These are phyloP conservation scores for Datnioides undecimradiatus DNA, from an alignment of 2,113 vertebrate genomes.

Conservation along the genomic window DNA sequence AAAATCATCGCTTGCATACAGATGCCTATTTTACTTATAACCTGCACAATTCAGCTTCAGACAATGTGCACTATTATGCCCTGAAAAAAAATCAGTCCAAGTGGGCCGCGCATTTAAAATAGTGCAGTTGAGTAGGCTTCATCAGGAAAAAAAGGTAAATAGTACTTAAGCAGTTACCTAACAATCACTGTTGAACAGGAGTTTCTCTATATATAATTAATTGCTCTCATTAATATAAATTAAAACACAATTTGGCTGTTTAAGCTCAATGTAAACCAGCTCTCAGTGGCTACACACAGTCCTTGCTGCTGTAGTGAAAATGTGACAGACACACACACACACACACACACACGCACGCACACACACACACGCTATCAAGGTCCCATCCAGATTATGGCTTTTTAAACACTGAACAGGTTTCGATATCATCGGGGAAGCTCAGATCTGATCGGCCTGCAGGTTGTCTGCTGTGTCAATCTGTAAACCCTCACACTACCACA, in stretches of 20 bases:
- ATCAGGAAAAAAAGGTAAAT: constrained; percentile 9
- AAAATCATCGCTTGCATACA: not conserved
- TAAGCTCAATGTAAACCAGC: not conserved
- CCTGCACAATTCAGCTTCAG: not conserved
- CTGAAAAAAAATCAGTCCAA: not conserved
- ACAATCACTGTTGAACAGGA: constrained; percentile 3
- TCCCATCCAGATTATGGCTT: constrained; percentile 30
- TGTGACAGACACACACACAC: not conserved
- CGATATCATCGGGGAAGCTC: constrained; percentile 37
- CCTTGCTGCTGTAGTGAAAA: constrained; percentile 22
- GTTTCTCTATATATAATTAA: constrained; percentile 9
- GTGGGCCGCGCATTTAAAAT: not conserved
- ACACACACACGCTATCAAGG: not conserved
- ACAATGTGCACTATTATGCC: not conserved
- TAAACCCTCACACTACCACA: constrained; percentile 12
- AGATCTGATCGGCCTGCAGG: constrained; percentile 32
- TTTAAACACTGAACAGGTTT: constrained; percentile 43
- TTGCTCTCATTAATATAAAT: constrained; percentile 13
- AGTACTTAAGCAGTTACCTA: not conserved
- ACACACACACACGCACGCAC: not conserved
- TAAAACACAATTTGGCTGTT: constrained; percentile 15
- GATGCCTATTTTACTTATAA: not conserved
- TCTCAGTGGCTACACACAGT: not conserved
- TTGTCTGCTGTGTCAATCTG: constrained; percentile 18
- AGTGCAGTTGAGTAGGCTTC: not conserved